These are phyloP conservation scores for Zelleria hepariella DNA, from an alignment of 2,888 invertebrate genomes.

Conservation along the genomic window DNA sequence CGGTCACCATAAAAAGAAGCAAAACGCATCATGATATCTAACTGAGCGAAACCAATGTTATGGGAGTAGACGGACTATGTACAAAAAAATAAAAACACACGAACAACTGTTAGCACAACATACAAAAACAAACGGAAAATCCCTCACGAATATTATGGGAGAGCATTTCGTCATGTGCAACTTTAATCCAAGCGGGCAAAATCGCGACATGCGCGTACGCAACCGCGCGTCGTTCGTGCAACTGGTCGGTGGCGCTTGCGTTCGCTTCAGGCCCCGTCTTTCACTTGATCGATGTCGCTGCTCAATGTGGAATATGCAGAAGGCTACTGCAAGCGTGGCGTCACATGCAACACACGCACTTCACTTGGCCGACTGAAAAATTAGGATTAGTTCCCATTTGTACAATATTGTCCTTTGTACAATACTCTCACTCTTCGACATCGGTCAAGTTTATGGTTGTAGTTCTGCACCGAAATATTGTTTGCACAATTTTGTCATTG, in stretches of 20 bases:
- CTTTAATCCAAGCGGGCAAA: background rate
- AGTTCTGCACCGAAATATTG: no score
- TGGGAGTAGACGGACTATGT: no score
- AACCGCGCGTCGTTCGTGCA: constrained; percentile 42
- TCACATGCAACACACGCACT: no score
- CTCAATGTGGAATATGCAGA: background rate
- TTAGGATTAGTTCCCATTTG: background rate
- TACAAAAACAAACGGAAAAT: background rate
- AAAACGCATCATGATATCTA: no score
- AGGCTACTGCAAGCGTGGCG: no score
- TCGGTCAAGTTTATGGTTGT: no score
- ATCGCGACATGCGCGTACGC: constrained; percentile 40
- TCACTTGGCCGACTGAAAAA: background rate
- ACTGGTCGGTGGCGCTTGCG: constrained; percentile 38
- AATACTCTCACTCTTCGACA: no score
- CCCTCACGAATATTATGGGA: background rate
- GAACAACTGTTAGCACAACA: background rate
- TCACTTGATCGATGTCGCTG: constrained; percentile 38
- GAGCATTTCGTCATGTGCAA: background rate
- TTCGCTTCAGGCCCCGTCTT: constrained; percentile 32
- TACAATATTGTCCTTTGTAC: background rate
- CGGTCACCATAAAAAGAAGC: no score
- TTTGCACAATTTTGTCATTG: no score
- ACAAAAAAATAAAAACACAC: background rate
- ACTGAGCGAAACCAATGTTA: no score